Base-by-base conservation (phyloP, 2,888 invertebrate species). In the Monopis laevigella region DNA sequence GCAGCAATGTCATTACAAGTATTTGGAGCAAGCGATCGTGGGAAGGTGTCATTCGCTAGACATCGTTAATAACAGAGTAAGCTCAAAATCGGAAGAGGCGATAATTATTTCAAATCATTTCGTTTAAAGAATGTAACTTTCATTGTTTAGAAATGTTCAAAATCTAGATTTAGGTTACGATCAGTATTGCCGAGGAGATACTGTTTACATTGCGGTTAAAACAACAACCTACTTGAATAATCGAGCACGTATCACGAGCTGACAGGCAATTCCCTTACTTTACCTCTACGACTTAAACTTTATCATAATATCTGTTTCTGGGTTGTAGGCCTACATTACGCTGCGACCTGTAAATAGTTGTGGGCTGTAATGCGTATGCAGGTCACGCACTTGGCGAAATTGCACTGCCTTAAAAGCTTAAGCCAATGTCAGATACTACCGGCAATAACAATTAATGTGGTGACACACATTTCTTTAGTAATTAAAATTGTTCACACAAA, bases 21-120 rank as follows among this genome's bases (percentile, higher is more conserved):
- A 73, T 74, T 71, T 61, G 62, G 71, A 70, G 65, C 66, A 69
- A 60, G 62, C 62, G 66, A 62, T 64, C 74, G 69, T 73, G 70
- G 65, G 70, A 72, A 72, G 54, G 51, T 60, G 57, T 56, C 57
- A 58, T 60, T 60, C 53, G 56, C 56, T 51, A 54, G 55, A 56
- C 53, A 57, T 51, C 56, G 62, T 64, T 60, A 62, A 63, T 58
- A 58, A 56, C 52, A 51, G 56, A 55, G 48, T 47, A 43, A 51
- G 45, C 56, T 60, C 56, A 56, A 61, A 66, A 58, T 58, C 52
- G 46, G 53, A 58, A 60, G 55, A 56, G 52, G n/a, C 36, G 7
- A 19, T 18, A 32, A 32, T n/a, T 16, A 13, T 10, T 21, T 36
- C 6, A 21, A 21, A 7, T 8, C 6, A 21, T 7, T 21, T 21